These are phyloP conservation scores for Thymelicus lineola DNA, from an alignment of 2,888 invertebrate species.

Conservation along the genomic window DNA sequence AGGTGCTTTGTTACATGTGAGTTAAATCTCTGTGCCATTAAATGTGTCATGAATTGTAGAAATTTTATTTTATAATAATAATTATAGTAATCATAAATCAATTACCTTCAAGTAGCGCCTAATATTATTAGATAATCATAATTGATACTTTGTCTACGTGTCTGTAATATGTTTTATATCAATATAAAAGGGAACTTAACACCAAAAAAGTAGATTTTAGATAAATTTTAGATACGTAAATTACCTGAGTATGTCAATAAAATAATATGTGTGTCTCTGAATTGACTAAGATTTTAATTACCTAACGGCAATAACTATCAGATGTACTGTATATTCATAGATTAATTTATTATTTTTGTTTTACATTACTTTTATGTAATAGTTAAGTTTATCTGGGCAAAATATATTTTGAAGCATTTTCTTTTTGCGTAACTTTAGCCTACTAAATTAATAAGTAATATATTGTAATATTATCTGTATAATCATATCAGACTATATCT, in stretches of 20 bases:
- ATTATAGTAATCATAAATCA: too few relatives aligned
- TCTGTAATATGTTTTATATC: constrained; percentile 30
- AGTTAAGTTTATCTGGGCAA: too few relatives aligned
- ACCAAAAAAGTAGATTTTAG: constrained; percentile 61
- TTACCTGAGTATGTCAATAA: too few relatives aligned
- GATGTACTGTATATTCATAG: neutral
- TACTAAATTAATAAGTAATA: too few relatives aligned
- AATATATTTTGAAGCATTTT: too few relatives aligned
- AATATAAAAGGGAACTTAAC: constrained; percentile 57
- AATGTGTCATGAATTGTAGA: too few relatives aligned
- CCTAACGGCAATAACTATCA: constrained; percentile 2
- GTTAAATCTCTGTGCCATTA: too few relatives aligned
- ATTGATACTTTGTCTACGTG: neutral
- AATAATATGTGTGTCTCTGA: neutral
- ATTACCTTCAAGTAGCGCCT: neutral
- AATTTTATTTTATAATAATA: neutral
- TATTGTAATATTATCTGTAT: too few relatives aligned
- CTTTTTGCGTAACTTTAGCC: too few relatives aligned
- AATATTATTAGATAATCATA: neutral
- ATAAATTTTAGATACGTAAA: neutral
- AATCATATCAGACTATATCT: too few relatives aligned
- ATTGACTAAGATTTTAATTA: neutral
- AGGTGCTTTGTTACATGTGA: too few relatives aligned
- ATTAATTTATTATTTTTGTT: neutral
- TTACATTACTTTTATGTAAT: too few relatives aligned